These are phyloP conservation scores for Eupithecia subfuscata DNA, from an alignment of 2,888 invertebrate species.

Conservation along the genomic window DNA sequence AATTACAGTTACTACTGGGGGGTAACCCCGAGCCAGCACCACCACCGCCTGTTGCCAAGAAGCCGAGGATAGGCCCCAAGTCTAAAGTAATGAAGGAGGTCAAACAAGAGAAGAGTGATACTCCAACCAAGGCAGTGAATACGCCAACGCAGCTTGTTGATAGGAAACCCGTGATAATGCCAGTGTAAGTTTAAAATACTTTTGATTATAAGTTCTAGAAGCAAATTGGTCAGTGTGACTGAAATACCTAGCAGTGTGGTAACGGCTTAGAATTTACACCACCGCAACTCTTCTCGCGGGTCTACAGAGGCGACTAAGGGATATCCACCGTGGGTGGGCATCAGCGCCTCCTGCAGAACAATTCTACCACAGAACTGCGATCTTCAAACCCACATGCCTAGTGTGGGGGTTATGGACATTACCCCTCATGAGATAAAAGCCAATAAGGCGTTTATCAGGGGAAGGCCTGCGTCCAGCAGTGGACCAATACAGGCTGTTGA, in stretches of 20 bases:
- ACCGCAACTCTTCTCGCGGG: too few relatives aligned
- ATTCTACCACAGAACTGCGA: too few relatives aligned
- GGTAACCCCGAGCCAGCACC: slow-evolving; percentile 11
- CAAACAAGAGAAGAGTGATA: slow-evolving; percentile 20
- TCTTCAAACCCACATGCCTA: too few relatives aligned
- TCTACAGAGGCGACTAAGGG: too few relatives aligned
- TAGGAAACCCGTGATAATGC: neutral
- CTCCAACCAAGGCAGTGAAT: neutral
- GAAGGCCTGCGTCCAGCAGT: too few relatives aligned
- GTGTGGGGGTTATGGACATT: too few relatives aligned
- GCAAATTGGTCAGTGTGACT: neutral
- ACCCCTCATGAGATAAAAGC: too few relatives aligned
- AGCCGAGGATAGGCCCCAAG: slow-evolving; percentile 37
- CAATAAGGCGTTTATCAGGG: too few relatives aligned
- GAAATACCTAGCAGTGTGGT: neutral
- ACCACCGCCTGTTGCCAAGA: slow-evolving; percentile 12
- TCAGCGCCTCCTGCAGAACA: too few relatives aligned
- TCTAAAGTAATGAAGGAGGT: slow-evolving; percentile 27
- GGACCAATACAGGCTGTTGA: too few relatives aligned
- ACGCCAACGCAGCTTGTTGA: neutral
- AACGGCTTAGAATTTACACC: too few relatives aligned
- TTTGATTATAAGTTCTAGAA: neutral
- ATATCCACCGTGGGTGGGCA: too few relatives aligned
- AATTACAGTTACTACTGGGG: slow-evolving; percentile 26
- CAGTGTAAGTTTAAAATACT: neutral